A percentile compares a stretch with the other conserved stretches of the same genome.
phyloP scores from a whole-genome alignment of 2,888 invertebrate genomes.

The Plusia festucae region DNA sequence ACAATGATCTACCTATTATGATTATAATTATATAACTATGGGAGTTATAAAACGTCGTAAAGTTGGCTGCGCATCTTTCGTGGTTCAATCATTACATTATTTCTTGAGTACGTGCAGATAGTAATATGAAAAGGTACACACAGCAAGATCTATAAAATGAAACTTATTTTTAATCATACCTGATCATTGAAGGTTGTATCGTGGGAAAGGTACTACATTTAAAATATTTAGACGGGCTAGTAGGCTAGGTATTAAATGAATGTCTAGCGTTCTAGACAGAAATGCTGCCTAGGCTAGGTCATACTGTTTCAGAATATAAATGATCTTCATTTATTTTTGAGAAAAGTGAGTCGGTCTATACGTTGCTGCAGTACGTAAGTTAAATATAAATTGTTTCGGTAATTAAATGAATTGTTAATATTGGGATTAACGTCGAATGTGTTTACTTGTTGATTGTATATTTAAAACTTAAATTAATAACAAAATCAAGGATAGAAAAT shows the following conservation, averaged over 20 bases:
- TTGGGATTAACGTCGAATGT: background rate
- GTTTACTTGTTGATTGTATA: too few relatives aligned
- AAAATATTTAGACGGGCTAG: conserved; percentile 13
- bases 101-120: too few relatives aligned
- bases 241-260: conserved; percentile 8
- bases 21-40: too few relatives aligned
- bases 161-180: conserved; percentile 6
- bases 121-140: too few relatives aligned
- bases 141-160: background rate
- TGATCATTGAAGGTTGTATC: conserved; percentile 20
- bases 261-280: conserved; percentile 10
- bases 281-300: conserved; percentile 5
- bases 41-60: too few relatives aligned
- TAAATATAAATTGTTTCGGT: background rate
- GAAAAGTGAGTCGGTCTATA: background rate
- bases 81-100: too few relatives aligned
- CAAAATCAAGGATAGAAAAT: too few relatives aligned
- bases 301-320: conserved; percentile 21
- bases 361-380: background rate
- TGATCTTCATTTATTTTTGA: background rate
- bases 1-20: too few relatives aligned
- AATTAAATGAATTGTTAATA: background rate
- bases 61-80: too few relatives aligned
- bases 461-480: too few relatives aligned
- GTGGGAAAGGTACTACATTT: conserved; percentile 41